phyloP scores from a whole-genome alignment of 2,888 invertebrate species.

The Isoperla grammatica region DNA sequence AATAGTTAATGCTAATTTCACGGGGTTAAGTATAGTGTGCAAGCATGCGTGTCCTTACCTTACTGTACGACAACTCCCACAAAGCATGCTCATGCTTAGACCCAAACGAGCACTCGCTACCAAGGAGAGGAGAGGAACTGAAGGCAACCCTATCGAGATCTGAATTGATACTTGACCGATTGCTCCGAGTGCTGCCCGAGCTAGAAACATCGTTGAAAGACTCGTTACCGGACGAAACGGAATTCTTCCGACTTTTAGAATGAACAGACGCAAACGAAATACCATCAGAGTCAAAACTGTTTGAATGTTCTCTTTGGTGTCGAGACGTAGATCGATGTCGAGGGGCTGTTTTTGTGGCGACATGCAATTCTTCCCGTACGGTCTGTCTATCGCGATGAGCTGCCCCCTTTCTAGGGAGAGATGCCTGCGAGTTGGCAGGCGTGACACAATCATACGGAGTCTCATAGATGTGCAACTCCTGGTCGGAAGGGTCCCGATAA shows the following conservation, averaged over 20 bases:
- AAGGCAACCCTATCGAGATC: background rate
- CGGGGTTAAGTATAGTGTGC: too few species aligned
- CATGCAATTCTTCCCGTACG: too few species aligned
- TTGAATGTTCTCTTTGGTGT: too few species aligned
- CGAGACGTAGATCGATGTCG: too few species aligned
- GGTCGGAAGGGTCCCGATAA: background rate
- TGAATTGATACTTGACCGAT: background rate
- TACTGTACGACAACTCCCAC: conserved; percentile 13
- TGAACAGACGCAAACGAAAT: too few species aligned
- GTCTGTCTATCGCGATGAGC: too few species aligned
- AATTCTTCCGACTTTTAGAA: too few species aligned
- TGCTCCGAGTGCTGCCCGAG: background rate
- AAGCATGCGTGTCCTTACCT: conserved; percentile 1
- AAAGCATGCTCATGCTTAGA: conserved; percentile 13
- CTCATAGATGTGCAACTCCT: background rate
- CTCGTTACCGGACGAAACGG: too few species aligned
- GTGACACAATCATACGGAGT: background rate
- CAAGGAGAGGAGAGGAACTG: conserved; percentile 11
- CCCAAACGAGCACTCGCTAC: background rate
- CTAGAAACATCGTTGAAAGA: background rate
- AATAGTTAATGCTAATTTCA: too few species aligned
- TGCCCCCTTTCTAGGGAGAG: background rate
- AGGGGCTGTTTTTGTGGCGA: too few species aligned
- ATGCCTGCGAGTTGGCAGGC: background rate
- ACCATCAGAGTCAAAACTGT: too few species aligned